Evolutionary conservation across 1,140 invertebrate species (phyloP).

Genomic region (Drosophila pruinosa): DNA sequence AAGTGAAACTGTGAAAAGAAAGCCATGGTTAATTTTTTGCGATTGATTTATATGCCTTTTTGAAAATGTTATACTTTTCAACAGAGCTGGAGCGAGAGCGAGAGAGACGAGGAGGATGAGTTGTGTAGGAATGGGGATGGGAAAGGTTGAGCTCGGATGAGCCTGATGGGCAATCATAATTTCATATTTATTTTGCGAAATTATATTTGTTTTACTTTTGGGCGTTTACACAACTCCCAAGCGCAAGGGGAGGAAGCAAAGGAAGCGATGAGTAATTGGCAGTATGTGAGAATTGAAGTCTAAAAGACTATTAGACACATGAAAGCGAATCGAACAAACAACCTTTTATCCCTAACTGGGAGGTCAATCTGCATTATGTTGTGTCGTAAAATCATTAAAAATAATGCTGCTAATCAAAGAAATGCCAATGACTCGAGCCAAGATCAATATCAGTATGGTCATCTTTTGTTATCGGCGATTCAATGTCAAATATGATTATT

Average conservation of each 20-base stretch:
- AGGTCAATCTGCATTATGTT: too few species aligned
- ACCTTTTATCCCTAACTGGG: background rate
- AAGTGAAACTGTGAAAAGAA: constrained; percentile 21
- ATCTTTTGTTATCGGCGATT: background rate
- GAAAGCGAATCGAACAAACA: background rate
- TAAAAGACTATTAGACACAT: too few species aligned
- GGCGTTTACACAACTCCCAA: constrained; percentile 19
- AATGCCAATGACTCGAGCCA: background rate
- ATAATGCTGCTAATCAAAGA: too few species aligned
- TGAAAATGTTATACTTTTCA: constrained; percentile 43
- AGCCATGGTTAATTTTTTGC: constrained; percentile 33
- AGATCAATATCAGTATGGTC: background rate
- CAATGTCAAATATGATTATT: constrained; percentile 18
- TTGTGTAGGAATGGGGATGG: background rate
- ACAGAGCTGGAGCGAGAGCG: background rate
- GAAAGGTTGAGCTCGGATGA: background rate
- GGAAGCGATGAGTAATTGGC: background rate
- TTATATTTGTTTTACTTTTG: constrained; percentile 66
- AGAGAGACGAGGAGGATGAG: too few species aligned
- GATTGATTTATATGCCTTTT: constrained; percentile 56
- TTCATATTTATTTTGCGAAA: constrained; percentile 73
- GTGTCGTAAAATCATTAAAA: too few species aligned
- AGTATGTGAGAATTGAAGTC: background rate
- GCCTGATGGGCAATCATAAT: constrained; percentile 62
- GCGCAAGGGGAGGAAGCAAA: background rate